Evolutionary conservation across 2,888 invertebrate species (phyloP).

Genomic region (Andricus quercusramuli): DNA sequence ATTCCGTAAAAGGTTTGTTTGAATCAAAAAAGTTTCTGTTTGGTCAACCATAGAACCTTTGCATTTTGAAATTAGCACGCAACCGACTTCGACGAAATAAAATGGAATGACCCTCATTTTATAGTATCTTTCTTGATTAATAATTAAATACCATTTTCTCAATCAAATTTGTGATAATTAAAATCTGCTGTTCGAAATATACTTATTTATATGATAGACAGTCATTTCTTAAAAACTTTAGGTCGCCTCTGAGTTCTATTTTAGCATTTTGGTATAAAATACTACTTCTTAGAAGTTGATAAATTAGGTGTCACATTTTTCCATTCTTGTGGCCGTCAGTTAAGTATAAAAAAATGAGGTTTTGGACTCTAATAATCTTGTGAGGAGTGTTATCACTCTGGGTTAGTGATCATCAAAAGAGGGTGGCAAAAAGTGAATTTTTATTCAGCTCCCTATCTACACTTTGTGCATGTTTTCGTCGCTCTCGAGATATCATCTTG

Average conservation of each 20-base stretch:
- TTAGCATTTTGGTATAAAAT: neutral
- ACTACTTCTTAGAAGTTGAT: neutral
- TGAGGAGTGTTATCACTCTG: neutral
- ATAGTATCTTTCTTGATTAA: too few relatives aligned
- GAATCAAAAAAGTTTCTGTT: too few relatives aligned
- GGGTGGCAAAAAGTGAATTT: slow-evolving; percentile 19
- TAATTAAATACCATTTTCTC: too few relatives aligned
- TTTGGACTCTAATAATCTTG: neutral
- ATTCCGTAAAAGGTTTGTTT: too few relatives aligned
- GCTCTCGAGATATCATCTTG: slow-evolving; percentile 21
- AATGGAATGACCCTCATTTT: too few relatives aligned
- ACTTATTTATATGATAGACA: neutral
- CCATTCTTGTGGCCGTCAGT: neutral
- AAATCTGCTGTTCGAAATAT: too few relatives aligned
- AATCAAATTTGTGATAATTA: too few relatives aligned
- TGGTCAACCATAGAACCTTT: too few relatives aligned
- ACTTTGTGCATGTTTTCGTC: slow-evolving; percentile 23
- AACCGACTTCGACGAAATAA: too few relatives aligned
- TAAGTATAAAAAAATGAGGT: neutral
- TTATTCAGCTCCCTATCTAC: slow-evolving; percentile 17
- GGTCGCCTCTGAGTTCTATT: neutral
- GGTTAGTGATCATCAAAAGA: neutral
- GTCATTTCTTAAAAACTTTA: neutral
- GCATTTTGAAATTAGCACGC: too few relatives aligned
- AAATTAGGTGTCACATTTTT: neutral